phyloP scores from a whole-genome alignment of 2,888 invertebrate species.

The Caenorhabditis japonica region DNA sequence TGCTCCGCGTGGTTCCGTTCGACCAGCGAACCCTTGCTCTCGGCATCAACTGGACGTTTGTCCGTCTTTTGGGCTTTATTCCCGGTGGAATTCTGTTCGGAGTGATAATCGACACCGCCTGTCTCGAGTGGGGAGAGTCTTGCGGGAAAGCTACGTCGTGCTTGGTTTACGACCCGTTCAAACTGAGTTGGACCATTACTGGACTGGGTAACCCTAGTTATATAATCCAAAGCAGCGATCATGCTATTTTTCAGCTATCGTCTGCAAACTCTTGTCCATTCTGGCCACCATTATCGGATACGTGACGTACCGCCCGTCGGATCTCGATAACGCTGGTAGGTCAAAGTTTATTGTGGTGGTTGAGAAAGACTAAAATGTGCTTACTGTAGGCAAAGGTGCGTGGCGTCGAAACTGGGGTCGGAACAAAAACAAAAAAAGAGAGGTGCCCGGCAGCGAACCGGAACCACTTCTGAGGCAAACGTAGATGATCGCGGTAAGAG shows the following conservation, averaged over 20 bases:
- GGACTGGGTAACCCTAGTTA: conserved; percentile 75
- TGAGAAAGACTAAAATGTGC: too few relatives aligned
- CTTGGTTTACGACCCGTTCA: conserved; percentile 73
- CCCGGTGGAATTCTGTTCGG: conserved; percentile 76
- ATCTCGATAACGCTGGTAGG: conserved; percentile 67
- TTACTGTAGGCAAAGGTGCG: conserved; percentile 49
- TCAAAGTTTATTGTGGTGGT: too few relatives aligned
- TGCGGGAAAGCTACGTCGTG: conserved; percentile 67
- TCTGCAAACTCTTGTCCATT: conserved; percentile 75
- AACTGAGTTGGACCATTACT: conserved; percentile 74
- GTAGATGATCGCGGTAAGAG: conserved; percentile 26
- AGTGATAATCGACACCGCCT: conserved; percentile 75
- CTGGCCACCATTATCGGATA: conserved; percentile 75
- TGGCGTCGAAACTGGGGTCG: conserved; percentile 32
- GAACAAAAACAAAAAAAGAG: background rate
- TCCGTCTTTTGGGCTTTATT: conserved; percentile 73
- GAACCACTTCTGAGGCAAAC: conserved; percentile 24
- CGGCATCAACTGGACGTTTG: conserved; percentile 76
- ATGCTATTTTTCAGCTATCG: conserved; percentile 75
- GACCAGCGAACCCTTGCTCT: conserved; percentile 75
- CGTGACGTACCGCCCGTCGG: conserved; percentile 73
- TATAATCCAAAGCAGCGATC: too few relatives aligned
- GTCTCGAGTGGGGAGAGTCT: conserved; percentile 72
- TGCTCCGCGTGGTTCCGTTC: conserved; percentile 76
- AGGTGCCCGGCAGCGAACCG: background rate